phyloP scores from a whole-genome alignment of 23 tunicate genomes.

The Oikopleura dioica region DNA sequence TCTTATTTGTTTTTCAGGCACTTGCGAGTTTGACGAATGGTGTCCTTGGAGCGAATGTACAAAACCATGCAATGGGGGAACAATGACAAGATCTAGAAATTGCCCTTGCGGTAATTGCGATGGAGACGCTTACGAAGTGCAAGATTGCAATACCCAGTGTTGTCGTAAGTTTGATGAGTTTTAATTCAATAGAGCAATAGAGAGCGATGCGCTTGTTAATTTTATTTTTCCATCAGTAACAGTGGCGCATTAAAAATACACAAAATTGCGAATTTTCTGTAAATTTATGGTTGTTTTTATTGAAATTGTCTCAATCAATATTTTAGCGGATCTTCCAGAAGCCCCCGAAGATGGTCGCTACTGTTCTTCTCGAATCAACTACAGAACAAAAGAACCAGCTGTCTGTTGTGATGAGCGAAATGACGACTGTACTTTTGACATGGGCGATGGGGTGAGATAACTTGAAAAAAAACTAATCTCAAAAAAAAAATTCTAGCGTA shows the following conservation, averaged over 20 bases:
- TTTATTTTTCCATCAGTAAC: no score
- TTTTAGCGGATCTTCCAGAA: neutral
- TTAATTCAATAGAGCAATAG: no score
- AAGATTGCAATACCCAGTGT: constrained; percentile 8
- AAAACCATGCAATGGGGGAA: neutral
- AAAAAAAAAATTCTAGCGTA: neutral
- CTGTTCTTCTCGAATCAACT: constrained; percentile 3
- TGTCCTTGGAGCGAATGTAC: constrained; percentile 11
- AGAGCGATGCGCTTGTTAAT: no score
- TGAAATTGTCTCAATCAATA: neutral
- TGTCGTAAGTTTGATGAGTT: neutral
- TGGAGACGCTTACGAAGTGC: neutral
- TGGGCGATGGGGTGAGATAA: constrained; percentile 12
- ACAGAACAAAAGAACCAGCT: constrained; percentile 6
- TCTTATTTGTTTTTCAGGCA: constrained; percentile 1
- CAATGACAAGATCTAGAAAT: neutral
- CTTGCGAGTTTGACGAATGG: constrained; percentile 3
- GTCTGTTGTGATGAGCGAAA: constrained; percentile 12
- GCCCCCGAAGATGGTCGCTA: constrained; percentile 1
- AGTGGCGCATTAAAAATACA: no score
- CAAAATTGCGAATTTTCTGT: no score
- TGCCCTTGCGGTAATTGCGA: constrained; percentile 1
- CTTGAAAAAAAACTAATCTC: no score
- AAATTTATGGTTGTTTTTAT: no score
- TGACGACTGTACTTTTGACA: neutral